Base-by-base conservation (phyloP, 2,113 vertebrate genomes). In the Oryzias curvinotus region DNA sequence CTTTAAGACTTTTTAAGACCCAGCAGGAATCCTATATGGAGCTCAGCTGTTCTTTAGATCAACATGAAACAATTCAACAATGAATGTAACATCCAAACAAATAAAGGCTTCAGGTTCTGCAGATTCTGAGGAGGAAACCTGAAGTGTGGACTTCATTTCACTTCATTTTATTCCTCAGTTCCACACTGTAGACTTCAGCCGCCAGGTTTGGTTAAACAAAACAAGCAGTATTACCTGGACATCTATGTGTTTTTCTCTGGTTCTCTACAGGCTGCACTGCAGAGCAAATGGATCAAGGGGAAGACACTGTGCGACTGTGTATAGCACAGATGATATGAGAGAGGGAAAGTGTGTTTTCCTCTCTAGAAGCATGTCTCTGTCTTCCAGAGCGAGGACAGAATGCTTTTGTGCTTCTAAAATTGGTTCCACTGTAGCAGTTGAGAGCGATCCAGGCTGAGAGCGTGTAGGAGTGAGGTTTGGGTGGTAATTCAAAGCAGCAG, bases 371-470 rank as follows among this genome's bases (percentile, higher is more conserved):
- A 28, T 23, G 70, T 66, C 16, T 48, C 63, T 53, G 19, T 41
- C 54, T 4, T 16, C 23, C 28, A 52, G 54, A 52, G 23, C 4
- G 41, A 55, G 18, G 14, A 51, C 3, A 66, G 36, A 19, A 5
- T 45, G 55, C n/a, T 47, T 56, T 65, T 71, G 64, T 65, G 56
- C 67, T 55, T 80, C 64, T 63, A n/a, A 82, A 77, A 72, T 57
- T 68, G 75, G 62, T 62, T 65, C 65, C 56, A 63, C 70, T 46
- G 54, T 77, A 71, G 61, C 78, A 77, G 68, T 80, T 62, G 56
- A 28, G 46, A 69, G 57, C 55, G 50, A 30, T 73, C 59, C 54
- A 42, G 65, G 63, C 76, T 48, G 1, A n/a, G 51, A 72, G 76
- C 73, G 52, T 59, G 3, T 28, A 18, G 10, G 0, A 57, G 36